Percentiles rank a stretch among this genome's conserved stretches.
These are phyloP conservation scores for Lasiurus cinereus DNA, from an alignment of 2,113 vertebrate genomes.

Conservation along the genomic window DNA sequence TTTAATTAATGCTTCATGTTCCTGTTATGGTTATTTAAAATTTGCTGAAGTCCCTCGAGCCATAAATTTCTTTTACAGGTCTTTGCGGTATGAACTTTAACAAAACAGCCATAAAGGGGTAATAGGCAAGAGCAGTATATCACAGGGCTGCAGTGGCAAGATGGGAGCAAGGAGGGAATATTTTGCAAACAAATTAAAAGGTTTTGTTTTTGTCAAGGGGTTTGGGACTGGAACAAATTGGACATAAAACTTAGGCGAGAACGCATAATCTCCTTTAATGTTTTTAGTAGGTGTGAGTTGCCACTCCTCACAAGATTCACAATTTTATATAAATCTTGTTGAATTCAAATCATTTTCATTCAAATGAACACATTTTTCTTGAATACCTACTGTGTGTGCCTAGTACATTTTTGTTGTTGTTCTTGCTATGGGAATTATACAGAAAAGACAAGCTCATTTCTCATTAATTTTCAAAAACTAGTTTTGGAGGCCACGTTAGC, in stretches of 20 bases:
- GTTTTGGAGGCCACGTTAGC: constrained; percentile 35
- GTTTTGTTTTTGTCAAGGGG: constrained; percentile 76
- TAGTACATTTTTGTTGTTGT: not conserved
- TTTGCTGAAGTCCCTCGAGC: constrained; percentile 86
- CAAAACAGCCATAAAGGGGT: constrained; percentile 90
- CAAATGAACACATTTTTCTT: not conserved
- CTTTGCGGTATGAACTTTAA: constrained; percentile 90
- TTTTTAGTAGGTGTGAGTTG: constrained; percentile 42
- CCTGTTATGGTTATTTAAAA: constrained; percentile 90
- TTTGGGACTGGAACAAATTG: constrained; percentile 71
- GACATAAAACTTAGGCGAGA: constrained; percentile 56
- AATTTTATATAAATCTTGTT: constrained; percentile 27
- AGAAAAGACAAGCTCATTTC: not conserved
- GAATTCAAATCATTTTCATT: constrained; percentile 19
- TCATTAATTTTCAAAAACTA: constrained; percentile 49
- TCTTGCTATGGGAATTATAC: not conserved
- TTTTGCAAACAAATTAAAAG: constrained; percentile 85
- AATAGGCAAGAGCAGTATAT: constrained; percentile 87
- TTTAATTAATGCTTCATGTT: constrained; percentile 90
- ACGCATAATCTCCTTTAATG: constrained; percentile 28
- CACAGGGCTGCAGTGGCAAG: constrained; percentile 78
- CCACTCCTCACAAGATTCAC: constrained; percentile 14
- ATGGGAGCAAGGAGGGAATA: constrained; percentile 77
- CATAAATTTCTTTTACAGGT: constrained; percentile 90
- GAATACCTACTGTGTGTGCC: constrained; percentile 62